A percentile compares a stretch with the other conserved stretches of the same genome.
These are phyloP conservation scores for Eueremaeus valkanovi DNA, from an alignment of 2,888 invertebrate species.

Conservation along the genomic window DNA sequence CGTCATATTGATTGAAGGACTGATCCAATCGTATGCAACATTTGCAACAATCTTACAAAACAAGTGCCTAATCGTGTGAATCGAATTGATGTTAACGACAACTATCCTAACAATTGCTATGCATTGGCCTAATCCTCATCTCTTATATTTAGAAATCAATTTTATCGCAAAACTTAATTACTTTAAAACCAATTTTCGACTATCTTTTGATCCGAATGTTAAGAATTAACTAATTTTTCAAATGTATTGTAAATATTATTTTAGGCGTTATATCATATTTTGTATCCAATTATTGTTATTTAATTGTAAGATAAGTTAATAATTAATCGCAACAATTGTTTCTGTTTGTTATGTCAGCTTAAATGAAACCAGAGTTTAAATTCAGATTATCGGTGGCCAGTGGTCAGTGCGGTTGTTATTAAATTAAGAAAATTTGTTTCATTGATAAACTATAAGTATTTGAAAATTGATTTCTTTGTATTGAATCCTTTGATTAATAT, in stretches of 20 bases:
- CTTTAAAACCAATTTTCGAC: not conserved
- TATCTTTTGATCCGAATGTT: not conserved
- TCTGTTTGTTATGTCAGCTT: conserved; percentile 12
- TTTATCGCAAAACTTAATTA: not conserved
- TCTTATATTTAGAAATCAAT: not conserved
- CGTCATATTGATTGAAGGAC: not conserved
- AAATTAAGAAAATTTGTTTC: not conserved
- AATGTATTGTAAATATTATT: conserved; percentile 9
- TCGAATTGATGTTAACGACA: not conserved
- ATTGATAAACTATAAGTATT: not conserved
- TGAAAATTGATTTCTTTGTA: not conserved
- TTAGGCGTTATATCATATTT: conserved; percentile 7
- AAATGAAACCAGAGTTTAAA: not conserved
- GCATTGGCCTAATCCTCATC: not conserved
- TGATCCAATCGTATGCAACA: conserved; percentile 30
- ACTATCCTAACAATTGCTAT: not conserved
- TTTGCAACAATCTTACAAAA: conserved; percentile 25
- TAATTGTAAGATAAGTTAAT: conserved; percentile 22
- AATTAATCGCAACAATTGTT: conserved; percentile 5
- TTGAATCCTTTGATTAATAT: not conserved
- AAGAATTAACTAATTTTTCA: not conserved
- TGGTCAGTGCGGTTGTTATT: conserved; percentile 14
- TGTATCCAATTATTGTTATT: conserved; percentile 15
- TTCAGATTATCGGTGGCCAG: not conserved
- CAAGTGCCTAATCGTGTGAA: conserved; percentile 16